Evolutionary conservation across 2,888 invertebrate genomes (phyloP).

Genomic region (Limnephilus rhombicus): DNA sequence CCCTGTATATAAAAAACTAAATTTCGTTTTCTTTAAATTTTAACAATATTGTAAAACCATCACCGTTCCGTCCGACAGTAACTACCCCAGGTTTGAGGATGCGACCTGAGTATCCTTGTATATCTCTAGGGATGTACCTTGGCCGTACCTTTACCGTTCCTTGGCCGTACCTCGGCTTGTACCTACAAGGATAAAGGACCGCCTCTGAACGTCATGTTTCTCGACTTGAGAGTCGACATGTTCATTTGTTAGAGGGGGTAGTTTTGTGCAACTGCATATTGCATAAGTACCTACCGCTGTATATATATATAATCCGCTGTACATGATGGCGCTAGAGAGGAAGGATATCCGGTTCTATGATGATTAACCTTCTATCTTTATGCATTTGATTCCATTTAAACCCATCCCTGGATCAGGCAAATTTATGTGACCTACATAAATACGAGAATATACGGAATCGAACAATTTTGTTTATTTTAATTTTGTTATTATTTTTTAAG

Average conservation of each 20-base stretch:
- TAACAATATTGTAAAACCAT: neutral
- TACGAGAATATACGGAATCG: neutral
- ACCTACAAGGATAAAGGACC: neutral
- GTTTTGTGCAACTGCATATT: slow-evolving; percentile 22
- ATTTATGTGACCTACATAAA: neutral
- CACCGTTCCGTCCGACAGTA: neutral
- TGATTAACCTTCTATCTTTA: neutral
- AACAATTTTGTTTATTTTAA: neutral
- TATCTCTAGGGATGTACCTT: slow-evolving; percentile 12
- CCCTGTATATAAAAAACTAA: no score
- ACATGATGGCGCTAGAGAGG: neutral
- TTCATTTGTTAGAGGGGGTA: slow-evolving; percentile 31
- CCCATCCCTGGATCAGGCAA: neutral
- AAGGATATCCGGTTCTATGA: neutral
- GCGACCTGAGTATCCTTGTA: neutral
- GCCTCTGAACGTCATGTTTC: slow-evolving; percentile 24
- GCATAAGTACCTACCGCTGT: neutral
- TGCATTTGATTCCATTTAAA: neutral
- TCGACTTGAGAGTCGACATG: neutral
- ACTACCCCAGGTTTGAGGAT: neutral
- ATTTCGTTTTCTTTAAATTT: no score
- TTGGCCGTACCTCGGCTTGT: neutral
- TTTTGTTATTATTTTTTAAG: no score
- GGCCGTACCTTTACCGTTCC: neutral
- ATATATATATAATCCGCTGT: neutral